These are phyloP conservation scores for Sclerurus mexicanus DNA, from an alignment of 2,113 vertebrate species.

Conservation along the genomic window DNA sequence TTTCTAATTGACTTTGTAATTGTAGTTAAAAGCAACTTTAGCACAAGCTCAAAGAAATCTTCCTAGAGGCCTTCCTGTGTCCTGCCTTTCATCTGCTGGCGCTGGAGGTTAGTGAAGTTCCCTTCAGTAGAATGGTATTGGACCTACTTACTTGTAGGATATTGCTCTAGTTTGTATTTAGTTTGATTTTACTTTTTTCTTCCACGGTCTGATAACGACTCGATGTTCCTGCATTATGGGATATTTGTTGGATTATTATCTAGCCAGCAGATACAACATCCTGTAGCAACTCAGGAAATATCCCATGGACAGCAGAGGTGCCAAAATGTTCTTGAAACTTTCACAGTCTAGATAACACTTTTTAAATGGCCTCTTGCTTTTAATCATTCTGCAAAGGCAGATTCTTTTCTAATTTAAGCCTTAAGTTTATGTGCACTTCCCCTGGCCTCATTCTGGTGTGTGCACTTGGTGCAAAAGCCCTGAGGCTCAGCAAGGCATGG, in stretches of 20 bases:
- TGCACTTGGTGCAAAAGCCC: neutral
- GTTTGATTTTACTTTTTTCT: constrained; percentile 14
- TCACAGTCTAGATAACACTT: neutral
- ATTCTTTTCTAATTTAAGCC: neutral
- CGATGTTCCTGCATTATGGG: neutral
- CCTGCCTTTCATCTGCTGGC: constrained; percentile 42
- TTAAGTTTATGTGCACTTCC: neutral
- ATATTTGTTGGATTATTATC: neutral
- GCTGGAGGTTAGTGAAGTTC: neutral
- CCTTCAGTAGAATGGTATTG: neutral
- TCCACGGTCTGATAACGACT: neutral
- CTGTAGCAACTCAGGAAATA: neutral
- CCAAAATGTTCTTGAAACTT: neutral
- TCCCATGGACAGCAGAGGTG: neutral
- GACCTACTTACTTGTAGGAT: neutral
- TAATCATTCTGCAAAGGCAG: neutral
- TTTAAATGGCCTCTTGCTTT: neutral
- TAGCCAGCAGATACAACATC: neutral
- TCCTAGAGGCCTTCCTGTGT: neutral
- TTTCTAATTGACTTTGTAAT: constrained; percentile 67
- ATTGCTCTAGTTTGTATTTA: neutral
- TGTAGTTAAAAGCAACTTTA: constrained; percentile 61
- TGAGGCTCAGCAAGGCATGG: neutral
- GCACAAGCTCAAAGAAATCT: neutral
- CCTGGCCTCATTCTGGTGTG: neutral